Evolutionary conservation across 2,888 invertebrate genomes (phyloP).

Genomic region (Lysandra bellargus): DNA sequence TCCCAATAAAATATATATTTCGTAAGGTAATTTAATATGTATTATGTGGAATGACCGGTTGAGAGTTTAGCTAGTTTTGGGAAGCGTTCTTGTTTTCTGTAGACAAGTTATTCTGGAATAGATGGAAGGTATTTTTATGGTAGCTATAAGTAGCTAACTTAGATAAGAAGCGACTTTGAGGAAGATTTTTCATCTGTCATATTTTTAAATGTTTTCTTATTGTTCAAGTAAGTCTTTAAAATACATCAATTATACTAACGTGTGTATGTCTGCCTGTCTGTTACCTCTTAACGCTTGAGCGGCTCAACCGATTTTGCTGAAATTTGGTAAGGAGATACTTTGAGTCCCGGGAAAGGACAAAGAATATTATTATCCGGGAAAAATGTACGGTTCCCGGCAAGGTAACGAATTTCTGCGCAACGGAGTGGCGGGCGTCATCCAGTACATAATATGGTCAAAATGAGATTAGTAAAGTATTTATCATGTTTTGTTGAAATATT

Average conservation of each 20-base stretch:
- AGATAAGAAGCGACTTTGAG: neutral
- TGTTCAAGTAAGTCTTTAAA: no score
- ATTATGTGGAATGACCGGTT: neutral
- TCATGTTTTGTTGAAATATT: neutral
- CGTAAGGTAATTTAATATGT: neutral
- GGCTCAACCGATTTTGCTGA: no score
- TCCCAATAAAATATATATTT: neutral
- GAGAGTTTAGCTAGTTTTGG: neutral
- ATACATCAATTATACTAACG: no score
- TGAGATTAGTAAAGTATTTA: neutral
- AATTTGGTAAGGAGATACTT: no score
- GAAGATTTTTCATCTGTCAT: no score
- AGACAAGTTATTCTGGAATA: neutral
- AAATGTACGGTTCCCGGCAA: no score
- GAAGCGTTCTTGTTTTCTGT: neutral
- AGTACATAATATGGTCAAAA: neutral
- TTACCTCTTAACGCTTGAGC: no score
- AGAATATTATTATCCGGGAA: no score
- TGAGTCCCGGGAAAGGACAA: no score
- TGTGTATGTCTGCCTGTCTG: no score
- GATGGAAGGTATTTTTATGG: neutral
- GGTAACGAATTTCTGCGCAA: neutral
- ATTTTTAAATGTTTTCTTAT: no score
- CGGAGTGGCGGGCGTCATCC: no score
- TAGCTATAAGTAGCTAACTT: neutral